phyloP scores from a whole-genome alignment of 2,113 vertebrate genomes.

The Pitta sordida region DNA sequence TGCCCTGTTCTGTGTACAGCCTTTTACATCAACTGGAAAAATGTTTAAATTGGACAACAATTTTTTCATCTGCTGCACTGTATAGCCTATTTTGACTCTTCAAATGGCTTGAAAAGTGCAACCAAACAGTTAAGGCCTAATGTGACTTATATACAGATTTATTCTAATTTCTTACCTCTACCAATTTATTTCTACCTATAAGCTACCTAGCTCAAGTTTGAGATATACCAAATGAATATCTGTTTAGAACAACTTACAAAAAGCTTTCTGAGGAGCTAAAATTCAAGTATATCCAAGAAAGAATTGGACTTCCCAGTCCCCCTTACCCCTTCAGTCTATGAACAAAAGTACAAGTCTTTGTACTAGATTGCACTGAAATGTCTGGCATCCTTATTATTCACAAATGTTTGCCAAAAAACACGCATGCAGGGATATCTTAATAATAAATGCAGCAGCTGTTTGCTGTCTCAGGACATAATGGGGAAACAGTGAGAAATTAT shows the following conservation, averaged over 20 bases:
- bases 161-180: background rate
- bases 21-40: background rate
- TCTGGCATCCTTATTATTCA: background rate
- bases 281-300: too few species aligned
- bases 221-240: background rate
- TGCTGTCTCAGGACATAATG: background rate
- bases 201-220: background rate
- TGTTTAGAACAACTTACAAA: background rate
- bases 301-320: too few species aligned
- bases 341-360: background rate
- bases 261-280: background rate
- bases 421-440: background rate
- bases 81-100: background rate
- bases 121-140: background rate
- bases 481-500: background rate
- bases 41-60: background rate
- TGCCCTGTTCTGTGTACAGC: background rate
- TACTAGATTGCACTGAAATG: background rate
- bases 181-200: background rate
- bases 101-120: background rate
- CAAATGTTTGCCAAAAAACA: background rate
- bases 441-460: constrained; percentile 3
- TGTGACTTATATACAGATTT: background rate
- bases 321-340: background rate
- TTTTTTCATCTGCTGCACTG: background rate